These are phyloP conservation scores for Zeus faber DNA, from an alignment of 2,113 vertebrate species.

Conservation along the genomic window DNA sequence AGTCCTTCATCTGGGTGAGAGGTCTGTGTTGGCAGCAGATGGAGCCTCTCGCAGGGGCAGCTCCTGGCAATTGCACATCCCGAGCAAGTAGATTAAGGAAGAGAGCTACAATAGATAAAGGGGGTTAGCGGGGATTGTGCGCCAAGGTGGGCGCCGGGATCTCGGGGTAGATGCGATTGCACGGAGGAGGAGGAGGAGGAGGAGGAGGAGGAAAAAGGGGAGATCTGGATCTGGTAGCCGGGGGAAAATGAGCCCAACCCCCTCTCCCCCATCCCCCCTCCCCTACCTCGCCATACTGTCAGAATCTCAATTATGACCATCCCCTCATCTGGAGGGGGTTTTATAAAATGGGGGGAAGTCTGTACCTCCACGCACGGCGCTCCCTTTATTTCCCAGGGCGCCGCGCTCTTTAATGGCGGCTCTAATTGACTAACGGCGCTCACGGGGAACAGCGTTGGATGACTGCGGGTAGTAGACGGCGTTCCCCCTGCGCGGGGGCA, in stretches of 20 bases:
- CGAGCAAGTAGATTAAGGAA: conserved; percentile 50
- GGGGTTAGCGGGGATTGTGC: conserved; percentile 39
- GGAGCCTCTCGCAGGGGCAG: conserved; percentile 22
- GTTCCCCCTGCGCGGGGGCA: conserved; percentile 48
- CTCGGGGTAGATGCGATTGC: conserved; percentile 50
- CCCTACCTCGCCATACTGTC: conserved; percentile 35
- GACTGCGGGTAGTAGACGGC: neutral
- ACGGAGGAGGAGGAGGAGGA: conserved; percentile 6
- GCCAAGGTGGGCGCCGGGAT: conserved; percentile 43
- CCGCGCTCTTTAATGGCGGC: conserved; percentile 62
- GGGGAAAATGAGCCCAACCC: conserved; percentile 50
- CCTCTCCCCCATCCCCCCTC: conserved; percentile 31
- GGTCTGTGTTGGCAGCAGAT: conserved; percentile 8
- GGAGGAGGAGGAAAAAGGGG: neutral
- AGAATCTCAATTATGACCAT: conserved; percentile 61
- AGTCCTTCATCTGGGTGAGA: conserved; percentile 4
- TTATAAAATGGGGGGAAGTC: conserved; percentile 62
- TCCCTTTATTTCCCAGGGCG: conserved; percentile 67
- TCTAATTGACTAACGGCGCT: conserved; percentile 69
- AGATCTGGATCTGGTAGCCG: conserved; percentile 16
- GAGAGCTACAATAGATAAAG: conserved; percentile 43
- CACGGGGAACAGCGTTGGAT: conserved; percentile 48
- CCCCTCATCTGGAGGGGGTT: conserved; percentile 62
- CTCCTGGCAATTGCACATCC: conserved; percentile 37
- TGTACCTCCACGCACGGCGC: conserved; percentile 34